Base-by-base conservation (phyloP, 1,140 invertebrate genomes). In the Mya arenaria region DNA sequence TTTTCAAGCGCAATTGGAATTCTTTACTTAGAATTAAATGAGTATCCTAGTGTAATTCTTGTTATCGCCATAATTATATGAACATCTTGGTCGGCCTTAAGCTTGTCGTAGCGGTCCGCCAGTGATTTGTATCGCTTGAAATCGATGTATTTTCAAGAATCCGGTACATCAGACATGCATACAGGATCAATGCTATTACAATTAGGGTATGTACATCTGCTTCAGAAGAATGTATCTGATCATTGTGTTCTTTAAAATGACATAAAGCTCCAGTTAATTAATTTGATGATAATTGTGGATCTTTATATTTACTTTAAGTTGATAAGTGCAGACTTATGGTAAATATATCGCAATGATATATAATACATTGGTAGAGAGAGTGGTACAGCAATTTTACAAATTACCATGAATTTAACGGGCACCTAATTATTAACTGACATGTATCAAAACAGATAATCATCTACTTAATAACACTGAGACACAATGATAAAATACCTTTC, bases 111-210 rank as follows among this genome's bases (percentile, higher is more conserved):
- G n/a, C 25, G 17, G 2, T 30, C 48, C 15, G 37, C 25, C 1
- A 4, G 17, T 34, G 30, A 32, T 17, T 39, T 8, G n/a, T 60
- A 10, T 52, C 48, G 17, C 25, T 58, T 1, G 41, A 13, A 17
- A 34, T 28, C 19, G 55, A 80, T 10, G 62, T 65, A 34, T 13
- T 66, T 32, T 80, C 77, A 13, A 80, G 17, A 44, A 80, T 60
- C 25, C 77, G 48, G 56, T 80, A 80, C 66, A 71, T 71, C 28
- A 80, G 15, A 39, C 77, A 80, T 55, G 63, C 41, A 30, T 71
- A 80, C 23, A 80, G 28, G 17, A 80, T 23, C 10, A 68, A 48
- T 6, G 55, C 41, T 39, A 80, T 23, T 25, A 80, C 28, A 6
- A 80, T 60, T 80, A 80, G 13, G 48, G 28, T 36, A 69, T 80